Evolutionary conservation across 2,888 invertebrate species (phyloP).

Genomic region (Phyllotreta striolata): DNA sequence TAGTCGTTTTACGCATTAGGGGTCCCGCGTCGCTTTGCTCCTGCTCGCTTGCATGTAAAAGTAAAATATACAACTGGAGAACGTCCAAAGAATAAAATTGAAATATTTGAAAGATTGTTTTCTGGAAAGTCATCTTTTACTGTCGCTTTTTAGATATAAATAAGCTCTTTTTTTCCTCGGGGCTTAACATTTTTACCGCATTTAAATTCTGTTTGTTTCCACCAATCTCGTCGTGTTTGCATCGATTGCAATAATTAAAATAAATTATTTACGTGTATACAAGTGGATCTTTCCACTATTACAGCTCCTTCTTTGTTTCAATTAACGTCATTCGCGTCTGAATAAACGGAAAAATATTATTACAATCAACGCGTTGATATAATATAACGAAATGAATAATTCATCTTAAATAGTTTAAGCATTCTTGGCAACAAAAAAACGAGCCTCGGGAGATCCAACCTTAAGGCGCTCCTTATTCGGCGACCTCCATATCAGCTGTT

Average conservation of each 20-base stretch:
- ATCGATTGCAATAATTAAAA: no score
- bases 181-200: no score
- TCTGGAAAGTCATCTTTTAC: neutral
- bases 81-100: slow-evolving; percentile 2
- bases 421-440: neutral
- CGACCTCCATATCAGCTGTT: slow-evolving; percentile 20
- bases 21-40: slow-evolving; percentile 6
- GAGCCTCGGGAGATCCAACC: slow-evolving; percentile 4
- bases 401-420: neutral
- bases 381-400: neutral
- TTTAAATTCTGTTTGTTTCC: no score
- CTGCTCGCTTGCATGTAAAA: slow-evolving; percentile 4
- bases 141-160: no score
- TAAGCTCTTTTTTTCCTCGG: no score
- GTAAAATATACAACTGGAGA: slow-evolving; percentile 9
- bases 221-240: no score
- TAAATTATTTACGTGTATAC: no score
- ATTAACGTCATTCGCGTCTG: no score
- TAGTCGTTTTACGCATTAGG: slow-evolving; percentile 22
- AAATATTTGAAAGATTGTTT: slow-evolving; percentile 5
- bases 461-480: slow-evolving; percentile 16
- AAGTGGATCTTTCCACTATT: no score
- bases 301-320: no score
- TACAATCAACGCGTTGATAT: no score
- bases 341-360: no score